Evolutionary conservation across 2,113 vertebrate species (phyloP), one percentile per base, ranked within the genome.

Genomic region (Irena cyanogastra): DNA sequence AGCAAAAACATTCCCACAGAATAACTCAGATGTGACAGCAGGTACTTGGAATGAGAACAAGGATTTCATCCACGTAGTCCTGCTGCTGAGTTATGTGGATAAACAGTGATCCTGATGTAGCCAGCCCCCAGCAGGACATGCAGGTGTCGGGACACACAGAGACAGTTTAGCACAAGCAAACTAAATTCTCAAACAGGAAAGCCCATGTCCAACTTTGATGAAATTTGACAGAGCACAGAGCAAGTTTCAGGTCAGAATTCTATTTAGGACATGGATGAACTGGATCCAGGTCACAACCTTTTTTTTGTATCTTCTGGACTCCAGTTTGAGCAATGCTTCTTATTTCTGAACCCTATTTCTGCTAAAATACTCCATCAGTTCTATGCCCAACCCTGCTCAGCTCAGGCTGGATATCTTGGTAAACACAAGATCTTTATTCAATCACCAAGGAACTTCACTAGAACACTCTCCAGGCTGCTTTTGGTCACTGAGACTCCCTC

Each of bases 1-100:
- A 92, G 68, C 63, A 77, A 57, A 93, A 91, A 52, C 93, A 70
- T 91, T 94, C 87, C 93, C 95, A 94, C 74, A 82, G 81, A 95
- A 35, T 35, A 87, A 82, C 37, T 83, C 75, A 59, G 63, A 84
- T 6, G 75, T 88, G 95, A 90, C 87, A 94, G 87, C 54, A 90
- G 85, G 82, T 80, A 63, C 68, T 52, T 88, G 94, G 95, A 97
- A 87, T 30, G 66, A 89, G 82, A 93, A 93, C 82, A 93, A 80
- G 93, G 83, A 88, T 59, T 88, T 94, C 52, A 54, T 39, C 91
- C 74, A 35, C 0, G 0, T 3, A 75, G 66, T 9, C 54, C 66
- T 80, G 18, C 78, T 85, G 85, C 47, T 80, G 90, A 88, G 35
- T 72, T 79, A 39, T 28, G 33, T 15, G 82, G 49, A 49, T 75